Evolutionary conservation across 2,113 vertebrate genomes (phyloP), one percentile per base, ranked within the genome.

Genomic region (Engystomops pustulosus): DNA sequence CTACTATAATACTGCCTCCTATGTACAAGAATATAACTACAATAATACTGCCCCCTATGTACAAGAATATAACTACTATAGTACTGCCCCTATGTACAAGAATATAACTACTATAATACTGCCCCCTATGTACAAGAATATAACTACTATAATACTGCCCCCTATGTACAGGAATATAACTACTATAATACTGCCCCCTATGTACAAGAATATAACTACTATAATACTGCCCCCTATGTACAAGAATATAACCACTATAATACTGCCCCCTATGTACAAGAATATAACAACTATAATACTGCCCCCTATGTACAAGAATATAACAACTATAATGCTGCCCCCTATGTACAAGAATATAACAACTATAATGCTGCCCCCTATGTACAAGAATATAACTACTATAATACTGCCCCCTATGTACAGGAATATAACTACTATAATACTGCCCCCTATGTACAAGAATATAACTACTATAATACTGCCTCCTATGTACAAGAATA

Each of bases 381-480:
- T 60, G 10, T 27, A 60, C 55, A 60, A 60, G 23, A 60, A 60
- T 60, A 27, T 27, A 60, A 60, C 10, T 60, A 60, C 23, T 60
- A 60, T 58, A 58, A 58, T 23, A 25, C 55, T 60, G 23, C 55
- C 3, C n/a, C 25, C 55, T 60, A 60, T 60, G 25, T 27, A 60
- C 25, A 60, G 14, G 55, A 60, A 60, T 27, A 60, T 60, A 25
- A 60, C 25, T 60, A 27, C 23, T 60, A 27, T 60, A 60, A 60
- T 60, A 60, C 55, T 60, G 55, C 55, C 7, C n/a, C 25, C 8
- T 60, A 60, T 25, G 11, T 60, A 60, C 55, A 60, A 60, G 55
- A 60, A 60, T 27, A 60, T 60, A 27, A 27, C 55, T 60, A 60
- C 25, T 60, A 60, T 27, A 60, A 60, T 60, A 60, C 55, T 60